Evolutionary conservation across 2,888 invertebrate species (phyloP), one percentile per base, ranked within the genome.

Genomic region (Rhogogaster chlorosoma): DNA sequence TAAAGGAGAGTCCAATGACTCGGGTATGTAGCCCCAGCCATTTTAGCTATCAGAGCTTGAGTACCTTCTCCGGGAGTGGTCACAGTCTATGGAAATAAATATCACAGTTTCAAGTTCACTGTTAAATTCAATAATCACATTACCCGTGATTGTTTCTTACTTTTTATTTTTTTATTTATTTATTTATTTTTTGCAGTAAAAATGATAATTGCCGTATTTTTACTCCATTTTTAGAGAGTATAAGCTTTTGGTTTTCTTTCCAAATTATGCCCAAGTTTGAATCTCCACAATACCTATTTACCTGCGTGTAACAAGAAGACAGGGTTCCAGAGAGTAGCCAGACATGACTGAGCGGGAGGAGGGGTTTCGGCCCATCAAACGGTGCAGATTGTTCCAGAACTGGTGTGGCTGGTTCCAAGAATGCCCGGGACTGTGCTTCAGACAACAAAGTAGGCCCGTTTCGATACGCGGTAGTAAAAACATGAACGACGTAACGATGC

Each of bases 1-100:
- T 98, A 99, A 83, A 99, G 94, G 86, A 97, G 94, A 83, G 96
- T 95, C 98, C 98, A 99, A 93, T 98, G 97, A 85, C 97, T 96
- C 4, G 94, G 94, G 86, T 93, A 94, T 12, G 93, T 92, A 64
- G 90, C 92, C 29, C 94, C 94, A 29, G 90, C 89, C 89, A 92
- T 89, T 85, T 91, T 92, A 5, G 91, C 88, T 86, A 93, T 90
- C 42, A 93, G 86, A 3, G 91, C 91, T 4, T 90, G 90, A 70
- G 89, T 87, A 7, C 89, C 88, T 26, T 90, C 89, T 29, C 90
- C 89, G 0, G 88, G 86, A 29, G 85, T 80, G 84, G 90, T 90
- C 61, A 89, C 89, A 42, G 85, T 87, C 90, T 90, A 32, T 5
- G 18, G 10, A 70, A 38, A 70, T 32, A 42, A 29, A 83, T 67